Conservation (phyloP, 1,140 invertebrate genomes). For the Mamestra configurata region DNA sequence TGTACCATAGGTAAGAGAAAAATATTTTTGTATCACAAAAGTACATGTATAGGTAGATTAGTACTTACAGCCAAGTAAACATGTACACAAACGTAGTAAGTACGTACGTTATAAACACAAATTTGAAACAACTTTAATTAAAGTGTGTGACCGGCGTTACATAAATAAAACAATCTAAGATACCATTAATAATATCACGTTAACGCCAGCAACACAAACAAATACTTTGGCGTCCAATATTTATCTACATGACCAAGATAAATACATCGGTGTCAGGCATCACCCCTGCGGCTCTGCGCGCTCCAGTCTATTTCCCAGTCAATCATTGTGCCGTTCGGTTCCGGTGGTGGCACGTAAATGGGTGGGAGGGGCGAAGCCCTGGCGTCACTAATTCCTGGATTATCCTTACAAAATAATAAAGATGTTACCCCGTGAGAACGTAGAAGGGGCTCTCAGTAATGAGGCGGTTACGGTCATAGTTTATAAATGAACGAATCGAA, state of each 20-base stretch:
- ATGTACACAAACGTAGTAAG: no score
- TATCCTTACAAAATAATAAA: conserved; percentile 28
- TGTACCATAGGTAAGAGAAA: no score
- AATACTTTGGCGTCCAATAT: background rate
- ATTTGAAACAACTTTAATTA: no score
- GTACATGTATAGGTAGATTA: no score
- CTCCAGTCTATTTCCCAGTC: conserved; percentile 70
- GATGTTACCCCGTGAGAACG: conserved; percentile 23
- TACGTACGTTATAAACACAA: no score
- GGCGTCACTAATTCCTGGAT: conserved; percentile 34
- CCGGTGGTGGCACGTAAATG: conserved; percentile 22
- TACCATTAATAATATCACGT: background rate
- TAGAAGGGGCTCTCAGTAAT: background rate
- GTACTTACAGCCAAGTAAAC: no score
- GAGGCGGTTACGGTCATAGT: background rate
- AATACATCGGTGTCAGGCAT: conserved; percentile 17
- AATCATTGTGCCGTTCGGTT: conserved; percentile 61
- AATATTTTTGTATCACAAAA: no score
- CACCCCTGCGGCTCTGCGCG: background rate
- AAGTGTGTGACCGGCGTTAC: no score
- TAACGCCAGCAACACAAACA: conserved; percentile 25
- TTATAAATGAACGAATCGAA: no score
- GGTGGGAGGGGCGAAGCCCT: conserved; percentile 5
- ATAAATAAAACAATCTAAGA: no score
- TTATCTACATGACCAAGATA: conserved; percentile 14